Evolutionary conservation across 2,888 invertebrate species (phyloP).

Genomic region (Campopleginae sp.): DNA sequence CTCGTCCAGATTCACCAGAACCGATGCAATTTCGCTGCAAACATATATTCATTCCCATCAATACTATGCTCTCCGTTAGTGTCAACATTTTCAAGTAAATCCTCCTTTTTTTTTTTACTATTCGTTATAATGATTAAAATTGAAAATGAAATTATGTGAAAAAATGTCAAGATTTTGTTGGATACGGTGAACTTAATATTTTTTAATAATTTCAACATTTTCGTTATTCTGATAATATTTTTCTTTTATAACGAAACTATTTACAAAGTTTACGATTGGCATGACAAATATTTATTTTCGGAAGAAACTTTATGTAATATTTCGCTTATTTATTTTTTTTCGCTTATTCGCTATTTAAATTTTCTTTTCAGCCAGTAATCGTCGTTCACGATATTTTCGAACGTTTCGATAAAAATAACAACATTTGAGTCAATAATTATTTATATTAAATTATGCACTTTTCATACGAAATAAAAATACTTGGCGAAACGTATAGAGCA

Average conservation of each 20-base stretch:
- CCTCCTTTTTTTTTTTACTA: background rate
- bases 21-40: slow-evolving; percentile 44
- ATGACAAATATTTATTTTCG: no score
- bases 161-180: no score
- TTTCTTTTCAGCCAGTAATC: background rate
- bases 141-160: no score
- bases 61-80: background rate
- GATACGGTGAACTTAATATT: no score
- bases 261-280: no score
- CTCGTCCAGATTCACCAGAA: background rate
- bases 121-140: no score
- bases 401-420: background rate
- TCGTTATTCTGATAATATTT: no score
- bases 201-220: no score
- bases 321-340: no score
- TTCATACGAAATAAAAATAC: background rate
- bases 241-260: no score
- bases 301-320: no score
- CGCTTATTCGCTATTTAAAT: no score
- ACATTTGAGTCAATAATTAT: slow-evolving; percentile 43
- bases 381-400: background rate
- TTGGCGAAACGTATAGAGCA: background rate
- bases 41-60: background rate
- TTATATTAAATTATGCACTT: slow-evolving; percentile 5
- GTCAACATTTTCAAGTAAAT: background rate